Conservation (phyloP, 2,113 vertebrate genomes). For the Salvelinus sp. region DNA sequence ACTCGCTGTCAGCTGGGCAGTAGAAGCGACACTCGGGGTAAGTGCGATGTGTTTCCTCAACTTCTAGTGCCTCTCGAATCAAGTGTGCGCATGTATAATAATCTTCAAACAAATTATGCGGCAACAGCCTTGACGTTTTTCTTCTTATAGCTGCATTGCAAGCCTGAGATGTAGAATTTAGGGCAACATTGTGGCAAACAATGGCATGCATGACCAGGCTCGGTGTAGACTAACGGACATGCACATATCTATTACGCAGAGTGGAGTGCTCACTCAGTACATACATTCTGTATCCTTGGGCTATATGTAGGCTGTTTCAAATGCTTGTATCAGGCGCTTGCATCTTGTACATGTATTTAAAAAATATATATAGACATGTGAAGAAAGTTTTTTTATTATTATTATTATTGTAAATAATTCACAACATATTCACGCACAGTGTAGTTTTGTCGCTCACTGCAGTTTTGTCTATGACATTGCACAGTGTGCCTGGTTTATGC, state of each 20-base stretch:
- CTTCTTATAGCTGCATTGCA: background rate
- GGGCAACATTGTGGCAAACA: background rate
- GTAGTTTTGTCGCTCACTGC: too few relatives aligned
- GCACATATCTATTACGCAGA: background rate
- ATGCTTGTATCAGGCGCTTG: background rate
- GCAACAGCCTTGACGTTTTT: background rate
- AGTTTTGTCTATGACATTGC: background rate
- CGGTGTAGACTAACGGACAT: background rate
- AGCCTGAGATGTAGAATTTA: background rate
- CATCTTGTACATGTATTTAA: background rate
- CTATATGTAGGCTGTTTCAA: too few relatives aligned
- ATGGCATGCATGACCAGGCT: background rate
- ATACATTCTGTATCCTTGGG: background rate
- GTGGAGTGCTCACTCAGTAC: background rate
- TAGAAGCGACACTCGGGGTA: conserved; percentile 17
- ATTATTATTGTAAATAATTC: background rate
- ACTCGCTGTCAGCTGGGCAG: conserved; percentile 11
- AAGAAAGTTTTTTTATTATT: background rate
- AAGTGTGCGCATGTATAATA: background rate
- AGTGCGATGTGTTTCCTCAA: conserved; percentile 8
- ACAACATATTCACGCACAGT: background rate
- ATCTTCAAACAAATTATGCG: background rate
- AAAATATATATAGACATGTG: background rate
- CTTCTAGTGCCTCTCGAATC: background rate
- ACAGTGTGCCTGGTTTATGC: background rate